Percentiles rank a stretch among this genome's conserved stretches.
phyloP scores from a whole-genome alignment of 2,797 vertebrate genomes.

The Rhinophrynus dorsalis region DNA sequence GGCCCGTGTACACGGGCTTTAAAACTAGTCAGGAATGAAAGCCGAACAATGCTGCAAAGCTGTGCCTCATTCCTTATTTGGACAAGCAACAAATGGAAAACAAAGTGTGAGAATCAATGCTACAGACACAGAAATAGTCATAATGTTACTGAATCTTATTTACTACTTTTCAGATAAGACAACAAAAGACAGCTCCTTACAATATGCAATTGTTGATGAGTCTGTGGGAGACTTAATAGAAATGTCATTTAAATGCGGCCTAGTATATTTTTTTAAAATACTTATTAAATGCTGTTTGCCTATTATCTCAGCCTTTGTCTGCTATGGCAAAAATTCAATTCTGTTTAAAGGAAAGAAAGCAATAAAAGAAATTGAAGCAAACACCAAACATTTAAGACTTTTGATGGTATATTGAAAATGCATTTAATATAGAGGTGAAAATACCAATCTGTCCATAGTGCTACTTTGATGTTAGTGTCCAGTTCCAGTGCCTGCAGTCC shows the following conservation, averaged over 20 bases:
- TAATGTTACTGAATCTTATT: constrained; percentile 13
- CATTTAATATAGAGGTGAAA: no score
- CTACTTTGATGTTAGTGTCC: no score
- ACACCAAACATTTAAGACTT: neutral
- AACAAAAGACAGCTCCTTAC: constrained; percentile 22
- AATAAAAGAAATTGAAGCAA: neutral
- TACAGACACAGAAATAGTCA: neutral
- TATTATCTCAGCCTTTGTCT: constrained; percentile 64
- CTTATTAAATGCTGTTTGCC: constrained; percentile 62
- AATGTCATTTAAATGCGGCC: constrained; percentile 8
- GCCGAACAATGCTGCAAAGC: neutral
- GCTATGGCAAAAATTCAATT: constrained; percentile 57
- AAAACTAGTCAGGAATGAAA: no score
- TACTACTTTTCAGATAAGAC: constrained; percentile 19
- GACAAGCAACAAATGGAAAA: constrained; percentile 10
- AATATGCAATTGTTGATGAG: neutral
- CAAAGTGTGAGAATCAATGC: constrained; percentile 8
- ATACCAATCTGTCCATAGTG: no score
- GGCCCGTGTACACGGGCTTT: no score
- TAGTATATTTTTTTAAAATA: constrained; percentile 48
- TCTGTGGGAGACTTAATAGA: neutral
- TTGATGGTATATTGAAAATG: no score
- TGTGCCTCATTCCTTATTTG: constrained; percentile 12
- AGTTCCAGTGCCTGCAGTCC: no score
- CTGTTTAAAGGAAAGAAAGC: neutral